A percentile compares a stretch with the other conserved stretches of the same genome.
These are phyloP conservation scores for Drosophila truncata DNA, from an alignment of 1,140 invertebrate species.

Conservation along the genomic window DNA sequence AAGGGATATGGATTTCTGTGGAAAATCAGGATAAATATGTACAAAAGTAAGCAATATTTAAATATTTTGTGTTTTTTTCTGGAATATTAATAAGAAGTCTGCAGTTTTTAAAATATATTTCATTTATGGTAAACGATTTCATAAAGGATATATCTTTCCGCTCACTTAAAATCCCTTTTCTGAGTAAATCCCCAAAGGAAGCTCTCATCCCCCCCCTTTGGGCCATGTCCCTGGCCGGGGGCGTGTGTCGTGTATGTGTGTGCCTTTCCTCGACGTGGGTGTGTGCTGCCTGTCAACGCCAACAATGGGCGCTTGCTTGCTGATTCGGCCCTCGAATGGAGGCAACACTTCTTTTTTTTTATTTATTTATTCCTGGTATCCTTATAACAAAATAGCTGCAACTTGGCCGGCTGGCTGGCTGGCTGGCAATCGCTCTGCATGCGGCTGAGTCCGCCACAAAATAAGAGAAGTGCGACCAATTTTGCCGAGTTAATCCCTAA, in stretches of 20 bases:
- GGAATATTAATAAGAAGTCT: too few relatives aligned
- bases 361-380: conserved; percentile 26
- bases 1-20: not conserved
- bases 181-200: not conserved
- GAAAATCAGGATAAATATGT: not conserved
- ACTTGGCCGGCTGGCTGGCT: conserved; percentile 14
- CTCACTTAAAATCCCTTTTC: not conserved
- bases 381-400: conserved; percentile 50
- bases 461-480: conserved; percentile 39
- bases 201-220: not conserved
- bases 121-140: not conserved
- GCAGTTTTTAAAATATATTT: too few relatives aligned
- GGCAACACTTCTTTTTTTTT: conserved; percentile 61
- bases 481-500: conserved; percentile 44
- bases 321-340: conserved; percentile 44
- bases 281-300: conserved; percentile 49
- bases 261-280: not conserved
- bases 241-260: conserved; percentile 31
- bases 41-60: not conserved
- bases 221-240: not conserved
- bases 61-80: too few relatives aligned
- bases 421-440: conserved; percentile 24
- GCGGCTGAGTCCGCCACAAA: conserved; percentile 25
- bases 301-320: conserved; percentile 46
- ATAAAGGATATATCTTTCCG: not conserved